Base-by-base conservation (phyloP, 2,888 invertebrate genomes). In the Mesochorus sp. region DNA sequence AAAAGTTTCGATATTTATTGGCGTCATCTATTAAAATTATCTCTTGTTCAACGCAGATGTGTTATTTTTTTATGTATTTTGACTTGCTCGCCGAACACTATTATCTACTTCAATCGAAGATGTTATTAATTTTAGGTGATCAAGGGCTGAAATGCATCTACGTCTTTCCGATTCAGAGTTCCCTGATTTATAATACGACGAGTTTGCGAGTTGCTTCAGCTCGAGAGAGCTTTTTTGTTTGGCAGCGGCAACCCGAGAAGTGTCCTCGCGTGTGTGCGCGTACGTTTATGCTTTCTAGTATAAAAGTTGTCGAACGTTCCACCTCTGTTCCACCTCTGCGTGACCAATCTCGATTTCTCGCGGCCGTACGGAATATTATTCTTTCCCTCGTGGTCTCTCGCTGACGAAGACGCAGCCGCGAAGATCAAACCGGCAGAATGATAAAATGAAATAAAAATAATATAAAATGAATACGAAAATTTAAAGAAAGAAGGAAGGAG, bases 271-370 rank as follows among this genome's bases (percentile, higher is more conserved):
- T 12, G 42, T 14, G n/a, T n/a, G n/a, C n/a, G 47, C 24, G 24
- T 57, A 28, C 14, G 4, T 39, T 17, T 68, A 47, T 47, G 53
- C 17, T 31, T 34, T 55, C 44, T 53, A 6, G 28, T 55, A 62
- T 1, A 26, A 55, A 61, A 47, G 47, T 37, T 53, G 44, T 39
- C 28, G n/a, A 5, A 49, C 14, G 39, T 31, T 1, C n/a, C n/a
- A n/a, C n/a, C 12, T 10, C 64, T 39, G 24, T 14, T 31, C 55
- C 34, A 34, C 12, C 49, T 51, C 51, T 42, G 42, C 71, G 59
- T 66, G 71, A 71, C 76, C 49, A 71, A 76, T 76, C 51, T 31
- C 66, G 59, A 71, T 76, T 71, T 71, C 59, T 76, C 71, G 44
- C 44, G 5, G 31, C n/a, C 28, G 59, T 53, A 66, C n/a, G 66